Base-by-base conservation (phyloP, 2,797 vertebrate species). In the Acanthis flammea region DNA sequence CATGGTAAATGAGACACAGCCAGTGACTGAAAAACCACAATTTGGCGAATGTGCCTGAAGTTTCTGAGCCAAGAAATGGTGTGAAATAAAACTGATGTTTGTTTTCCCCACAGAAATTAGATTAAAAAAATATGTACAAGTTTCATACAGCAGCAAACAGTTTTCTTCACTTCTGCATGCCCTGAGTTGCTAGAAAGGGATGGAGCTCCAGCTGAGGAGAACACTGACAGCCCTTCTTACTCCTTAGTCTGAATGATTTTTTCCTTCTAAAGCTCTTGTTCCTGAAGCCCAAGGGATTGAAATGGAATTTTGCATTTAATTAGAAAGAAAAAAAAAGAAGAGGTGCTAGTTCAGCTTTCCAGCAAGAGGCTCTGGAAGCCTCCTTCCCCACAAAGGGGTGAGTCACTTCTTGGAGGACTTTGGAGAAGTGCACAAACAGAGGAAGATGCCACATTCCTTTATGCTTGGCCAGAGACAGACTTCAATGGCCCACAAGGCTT, bases 71-170 rank as follows among this genome's bases (percentile, higher is more conserved):
- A 97, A 95, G 72, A 97, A 95, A 97, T 96, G 96, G 95, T 96
- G 94, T 15, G 86, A 96, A 96, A 96, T 96, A 96, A 96, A 97
- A 93, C 84, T 95, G 91, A 80, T 91, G 93, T 92, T 95, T 95
- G 91, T 96, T 95, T 96, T 97, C 94, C 88, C 92, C 86, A 92
- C 92, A 93, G 88, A 88, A 96, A 95, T 95, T 95, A 95, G 91
- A 96, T 95, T 83, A 65, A 94, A 95, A 94, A 95, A 96, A 95
- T 95, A 94, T 95, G 95, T 62, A 91, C 72, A 48, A 89, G 78
- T 83, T 92, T 97, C 78, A 83, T 91, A 94, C 84, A 83, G 92
- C 94, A 95, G 93, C 86, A 95, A 94, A 86, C 70, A 65, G 84
- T 93, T 96, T 93, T 96, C 91, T 76, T 90, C 94, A 95, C 87